Conservation (phyloP, 2,113 vertebrate genomes). For the Ifrita kowaldi region DNA sequence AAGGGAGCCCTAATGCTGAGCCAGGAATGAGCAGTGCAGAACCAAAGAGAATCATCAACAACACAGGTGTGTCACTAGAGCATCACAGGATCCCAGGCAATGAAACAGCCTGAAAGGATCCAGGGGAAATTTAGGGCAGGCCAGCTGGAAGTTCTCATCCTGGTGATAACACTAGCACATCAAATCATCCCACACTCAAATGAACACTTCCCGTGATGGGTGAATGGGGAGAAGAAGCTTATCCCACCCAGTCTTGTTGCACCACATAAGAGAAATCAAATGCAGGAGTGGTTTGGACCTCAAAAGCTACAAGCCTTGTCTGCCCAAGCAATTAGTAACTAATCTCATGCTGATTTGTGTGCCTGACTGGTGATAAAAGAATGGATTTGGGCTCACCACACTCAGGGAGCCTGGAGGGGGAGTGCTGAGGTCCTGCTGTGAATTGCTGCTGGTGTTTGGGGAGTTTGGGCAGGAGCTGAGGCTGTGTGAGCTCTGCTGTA, state of each 20-base stretch:
- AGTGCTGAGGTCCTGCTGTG: background rate
- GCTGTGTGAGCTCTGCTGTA: background rate
- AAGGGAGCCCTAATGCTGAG: fast-evolving
- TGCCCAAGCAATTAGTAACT: background rate
- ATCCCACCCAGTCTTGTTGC: background rate
- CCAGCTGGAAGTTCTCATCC: background rate
- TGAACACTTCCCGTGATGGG: fast-evolving
- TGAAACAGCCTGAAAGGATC: background rate
- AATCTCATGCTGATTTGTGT: background rate
- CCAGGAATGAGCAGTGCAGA: background rate
- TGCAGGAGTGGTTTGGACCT: background rate
- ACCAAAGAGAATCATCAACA: background rate
- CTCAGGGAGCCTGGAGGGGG: background rate
- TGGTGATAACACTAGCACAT: background rate
- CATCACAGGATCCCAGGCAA: background rate
- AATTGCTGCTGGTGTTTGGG: background rate
- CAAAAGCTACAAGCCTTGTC: background rate
- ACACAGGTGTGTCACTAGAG: background rate
- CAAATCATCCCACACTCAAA: background rate
- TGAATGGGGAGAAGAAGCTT: background rate
- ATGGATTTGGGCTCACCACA: background rate
- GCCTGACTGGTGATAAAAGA: background rate
- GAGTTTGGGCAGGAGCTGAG: background rate
- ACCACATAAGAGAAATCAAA: background rate
- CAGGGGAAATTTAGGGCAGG: background rate